These are phyloP conservation scores for Seira sanloemensis DNA, from an alignment of 2,888 invertebrate genomes.

Conservation along the genomic window DNA sequence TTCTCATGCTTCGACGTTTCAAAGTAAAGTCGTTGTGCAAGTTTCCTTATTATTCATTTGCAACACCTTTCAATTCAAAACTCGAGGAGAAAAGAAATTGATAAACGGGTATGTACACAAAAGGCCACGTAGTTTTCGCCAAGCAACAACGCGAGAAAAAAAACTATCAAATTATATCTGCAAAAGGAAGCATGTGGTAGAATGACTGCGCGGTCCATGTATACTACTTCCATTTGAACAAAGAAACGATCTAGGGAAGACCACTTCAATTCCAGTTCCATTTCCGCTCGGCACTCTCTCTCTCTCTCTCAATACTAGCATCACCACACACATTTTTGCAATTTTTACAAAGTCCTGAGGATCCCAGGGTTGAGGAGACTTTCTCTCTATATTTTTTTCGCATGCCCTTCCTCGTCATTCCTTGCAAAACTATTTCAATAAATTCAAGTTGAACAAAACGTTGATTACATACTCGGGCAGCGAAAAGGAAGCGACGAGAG, in stretches of 20 bases:
- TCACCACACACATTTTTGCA: slow-evolving; percentile 12
- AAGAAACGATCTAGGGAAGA: neutral
- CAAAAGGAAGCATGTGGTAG: neutral
- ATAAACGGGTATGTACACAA: no score
- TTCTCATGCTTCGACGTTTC: no score
- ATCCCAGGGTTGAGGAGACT: slow-evolving; percentile 3
- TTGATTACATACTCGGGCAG: slow-evolving; percentile 34
- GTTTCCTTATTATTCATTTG: no score
- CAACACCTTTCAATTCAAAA: neutral
- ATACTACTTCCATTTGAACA: neutral
- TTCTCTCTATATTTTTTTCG: slow-evolving; percentile 14
- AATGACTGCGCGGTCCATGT: neutral
- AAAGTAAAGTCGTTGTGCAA: no score
- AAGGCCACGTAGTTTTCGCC: no score
- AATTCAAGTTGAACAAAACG: slow-evolving; percentile 46
- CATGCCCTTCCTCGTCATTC: slow-evolving; percentile 24
- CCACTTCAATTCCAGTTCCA: slow-evolving; percentile 12
- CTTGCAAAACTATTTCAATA: slow-evolving; percentile 52
- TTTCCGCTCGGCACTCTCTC: slow-evolving; percentile 9
- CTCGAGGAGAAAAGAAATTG: neutral
- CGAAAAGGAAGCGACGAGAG: slow-evolving; percentile 19
- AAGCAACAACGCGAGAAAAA: no score
- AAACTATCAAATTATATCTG: neutral
- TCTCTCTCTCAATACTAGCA: no score
- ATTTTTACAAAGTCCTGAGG: slow-evolving; percentile 11